Conservation (phyloP, 2,888 invertebrate genomes). For the Eubasilissa splendida region DNA sequence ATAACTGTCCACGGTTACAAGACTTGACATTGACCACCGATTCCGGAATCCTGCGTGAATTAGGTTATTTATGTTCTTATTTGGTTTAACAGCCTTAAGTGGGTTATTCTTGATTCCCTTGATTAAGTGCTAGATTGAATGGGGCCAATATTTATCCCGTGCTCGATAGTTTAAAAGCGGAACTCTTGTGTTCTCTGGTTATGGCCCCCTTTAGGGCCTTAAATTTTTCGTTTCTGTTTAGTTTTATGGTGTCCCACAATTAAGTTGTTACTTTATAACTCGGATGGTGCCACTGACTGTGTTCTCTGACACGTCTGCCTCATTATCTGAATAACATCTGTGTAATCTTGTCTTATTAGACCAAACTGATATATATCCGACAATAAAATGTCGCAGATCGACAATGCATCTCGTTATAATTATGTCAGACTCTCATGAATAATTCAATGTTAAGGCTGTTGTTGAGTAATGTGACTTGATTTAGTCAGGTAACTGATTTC, state of each 20-base stretch:
- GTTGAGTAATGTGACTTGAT: no score
- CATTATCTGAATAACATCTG: constrained; percentile 45
- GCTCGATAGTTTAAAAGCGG: constrained; percentile 12
- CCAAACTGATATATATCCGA: constrained; percentile 40
- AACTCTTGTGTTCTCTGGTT: constrained; percentile 40
- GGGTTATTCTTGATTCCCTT: no score
- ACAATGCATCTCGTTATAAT: constrained; percentile 40
- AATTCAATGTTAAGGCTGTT: constrained; percentile 14
- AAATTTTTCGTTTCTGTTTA: constrained; percentile 38
- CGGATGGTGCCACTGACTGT: constrained; percentile 40
- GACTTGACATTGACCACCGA: no score
- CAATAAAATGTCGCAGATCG: constrained; percentile 35
- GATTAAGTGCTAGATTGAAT: no score
- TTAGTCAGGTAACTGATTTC: no score
- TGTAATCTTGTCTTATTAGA: constrained; percentile 51
- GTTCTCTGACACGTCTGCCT: constrained; percentile 41
- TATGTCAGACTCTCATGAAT: constrained; percentile 40
- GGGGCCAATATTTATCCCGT: no score
- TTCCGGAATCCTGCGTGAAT: no score
- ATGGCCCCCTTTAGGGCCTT: constrained; percentile 21
- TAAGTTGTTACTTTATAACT: constrained; percentile 54
- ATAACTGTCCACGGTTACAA: no score
- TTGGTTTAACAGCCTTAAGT: no score
- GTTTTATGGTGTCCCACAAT: constrained; percentile 47
- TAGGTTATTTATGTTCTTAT: no score